Conservation (phyloP, 2,888 invertebrate species). For the Patella depressa region DNA sequence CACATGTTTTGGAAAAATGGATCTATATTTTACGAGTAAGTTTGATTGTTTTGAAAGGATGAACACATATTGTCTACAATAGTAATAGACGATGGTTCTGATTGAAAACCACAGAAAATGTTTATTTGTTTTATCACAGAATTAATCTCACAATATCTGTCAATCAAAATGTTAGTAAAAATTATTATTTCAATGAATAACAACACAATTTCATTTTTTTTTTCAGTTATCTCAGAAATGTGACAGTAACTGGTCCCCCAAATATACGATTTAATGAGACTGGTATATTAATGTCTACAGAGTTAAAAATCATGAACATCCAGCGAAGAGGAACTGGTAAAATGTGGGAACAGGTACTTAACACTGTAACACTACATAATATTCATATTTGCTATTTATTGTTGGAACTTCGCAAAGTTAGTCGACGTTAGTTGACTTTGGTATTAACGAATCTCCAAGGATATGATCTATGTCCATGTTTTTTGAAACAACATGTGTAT, state of each 20-base stretch:
- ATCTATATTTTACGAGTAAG: conserved; percentile 44
- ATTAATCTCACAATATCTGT: no score
- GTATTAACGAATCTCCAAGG: no score
- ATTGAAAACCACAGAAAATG: no score
- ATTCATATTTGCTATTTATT: no score
- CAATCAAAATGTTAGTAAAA: neutral
- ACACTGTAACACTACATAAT: no score
- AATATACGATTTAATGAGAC: conserved; percentile 19
- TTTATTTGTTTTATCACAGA: no score
- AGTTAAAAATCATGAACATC: conserved; percentile 22
- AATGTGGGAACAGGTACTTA: conserved; percentile 21
- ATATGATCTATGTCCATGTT: no score
- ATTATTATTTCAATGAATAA: neutral
- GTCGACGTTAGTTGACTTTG: no score
- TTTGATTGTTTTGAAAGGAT: neutral
- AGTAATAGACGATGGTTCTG: no score
- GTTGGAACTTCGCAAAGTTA: no score
- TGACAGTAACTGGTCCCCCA: conserved; percentile 18
- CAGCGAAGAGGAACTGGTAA: conserved; percentile 13
- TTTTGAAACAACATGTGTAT: no score
- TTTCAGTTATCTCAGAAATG: conserved; percentile 24
- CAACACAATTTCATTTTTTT: neutral
- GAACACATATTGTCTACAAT: no score
- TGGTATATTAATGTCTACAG: conserved; percentile 17
- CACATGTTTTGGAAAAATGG: conserved; percentile 44